Conservation (phyloP, 2,888 invertebrate species). For the Horisme vitalbata region DNA sequence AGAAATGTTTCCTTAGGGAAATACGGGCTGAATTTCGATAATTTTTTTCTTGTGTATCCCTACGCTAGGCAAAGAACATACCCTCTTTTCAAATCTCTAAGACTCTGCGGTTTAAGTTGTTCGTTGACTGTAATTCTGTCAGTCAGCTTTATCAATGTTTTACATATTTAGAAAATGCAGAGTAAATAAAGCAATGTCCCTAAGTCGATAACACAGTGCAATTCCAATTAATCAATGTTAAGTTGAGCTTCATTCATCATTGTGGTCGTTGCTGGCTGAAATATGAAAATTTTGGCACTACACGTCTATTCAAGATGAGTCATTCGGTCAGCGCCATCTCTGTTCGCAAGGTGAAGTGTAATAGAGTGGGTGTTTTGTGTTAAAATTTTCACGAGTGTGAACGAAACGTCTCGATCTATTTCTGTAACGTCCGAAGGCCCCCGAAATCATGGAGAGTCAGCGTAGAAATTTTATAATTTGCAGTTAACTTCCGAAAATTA, state of each 20-base stretch:
- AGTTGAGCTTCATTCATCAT: constrained; percentile 44
- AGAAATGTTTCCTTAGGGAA: no score
- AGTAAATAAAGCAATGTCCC: no score
- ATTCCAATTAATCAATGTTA: constrained; percentile 21
- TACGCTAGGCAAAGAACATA: no score
- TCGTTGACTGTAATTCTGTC: no score
- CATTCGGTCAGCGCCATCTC: constrained; percentile 78
- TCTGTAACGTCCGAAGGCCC: constrained; percentile 73
- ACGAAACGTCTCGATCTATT: constrained; percentile 78
- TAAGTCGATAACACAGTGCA: constrained; percentile 1
- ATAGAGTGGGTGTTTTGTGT: constrained; percentile 74
- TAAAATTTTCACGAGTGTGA: constrained; percentile 76
- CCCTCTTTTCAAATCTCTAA: no score
- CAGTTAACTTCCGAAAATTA: constrained; percentile 63
- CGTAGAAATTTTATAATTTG: constrained; percentile 61
- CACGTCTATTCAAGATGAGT: constrained; percentile 54
- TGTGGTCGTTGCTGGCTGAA: constrained; percentile 33
- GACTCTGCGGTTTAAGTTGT: no score
- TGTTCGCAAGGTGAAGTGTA: constrained; percentile 76
- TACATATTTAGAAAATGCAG: no score
- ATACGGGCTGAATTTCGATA: no score
- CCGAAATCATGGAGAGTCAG: constrained; percentile 46
- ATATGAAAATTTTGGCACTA: constrained; percentile 36
- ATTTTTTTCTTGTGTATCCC: no score
- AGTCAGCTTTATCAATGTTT: no score